phyloP scores from a whole-genome alignment of 2,888 invertebrate species.

The Ferdinandea cuprea region DNA sequence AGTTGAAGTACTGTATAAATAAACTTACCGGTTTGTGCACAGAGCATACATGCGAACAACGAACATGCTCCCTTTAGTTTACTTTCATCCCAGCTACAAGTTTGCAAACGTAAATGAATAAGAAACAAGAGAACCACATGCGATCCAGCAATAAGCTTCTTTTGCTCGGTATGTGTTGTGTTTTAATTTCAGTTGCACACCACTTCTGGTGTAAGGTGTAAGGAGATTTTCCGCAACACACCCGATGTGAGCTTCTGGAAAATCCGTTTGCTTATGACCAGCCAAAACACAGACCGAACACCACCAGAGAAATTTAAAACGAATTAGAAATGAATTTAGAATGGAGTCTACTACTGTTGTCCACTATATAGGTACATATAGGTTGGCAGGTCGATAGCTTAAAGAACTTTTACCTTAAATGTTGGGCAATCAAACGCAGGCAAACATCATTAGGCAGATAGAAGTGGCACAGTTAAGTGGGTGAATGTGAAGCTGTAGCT shows the following conservation, averaged over 20 bases:
- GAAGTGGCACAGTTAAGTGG: slow-evolving; percentile 49
- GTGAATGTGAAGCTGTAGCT: slow-evolving; percentile 44
- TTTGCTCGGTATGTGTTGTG: slow-evolving; percentile 20
- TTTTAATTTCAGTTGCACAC: slow-evolving; percentile 63
- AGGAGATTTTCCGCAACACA: slow-evolving; percentile 49
- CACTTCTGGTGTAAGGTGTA: slow-evolving; percentile 32
- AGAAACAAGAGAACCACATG: slow-evolving; percentile 49
- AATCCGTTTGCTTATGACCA: slow-evolving; percentile 4
- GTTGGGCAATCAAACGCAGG: slow-evolving; percentile 67
- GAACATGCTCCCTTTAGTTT: not conserved
- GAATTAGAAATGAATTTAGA: slow-evolving; percentile 63
- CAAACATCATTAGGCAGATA: slow-evolving; percentile 67
- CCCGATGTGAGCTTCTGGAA: slow-evolving; percentile 4
- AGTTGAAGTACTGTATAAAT: slow-evolving; percentile 4
- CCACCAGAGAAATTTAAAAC: slow-evolving; percentile 42
- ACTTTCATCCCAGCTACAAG: not conserved
- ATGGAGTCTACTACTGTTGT: slow-evolving; percentile 29
- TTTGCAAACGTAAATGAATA: not conserved
- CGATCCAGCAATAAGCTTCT: slow-evolving; percentile 40
- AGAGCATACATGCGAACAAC: not conserved
- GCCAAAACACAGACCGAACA: slow-evolving; percentile 5
- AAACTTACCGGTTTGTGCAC: slow-evolving; percentile 34
- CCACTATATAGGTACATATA: not conserved
- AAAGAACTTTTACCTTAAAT: slow-evolving; percentile 37
- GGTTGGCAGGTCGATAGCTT: not conserved